phyloP scores from a whole-genome alignment of 2,113 vertebrate species.

The Pogonocichla stellata region DNA sequence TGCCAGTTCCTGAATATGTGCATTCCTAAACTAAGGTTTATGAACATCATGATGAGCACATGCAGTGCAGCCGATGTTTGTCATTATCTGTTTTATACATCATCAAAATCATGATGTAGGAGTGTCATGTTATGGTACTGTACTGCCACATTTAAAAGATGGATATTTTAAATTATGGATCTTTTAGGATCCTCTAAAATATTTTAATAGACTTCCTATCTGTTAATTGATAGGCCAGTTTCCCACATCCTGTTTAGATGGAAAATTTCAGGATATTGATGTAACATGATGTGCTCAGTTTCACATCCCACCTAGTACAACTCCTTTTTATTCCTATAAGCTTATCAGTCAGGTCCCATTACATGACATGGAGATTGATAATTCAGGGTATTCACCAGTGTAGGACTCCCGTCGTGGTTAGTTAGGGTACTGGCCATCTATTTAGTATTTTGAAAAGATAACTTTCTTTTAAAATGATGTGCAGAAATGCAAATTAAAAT shows the following conservation, averaged over 20 bases:
- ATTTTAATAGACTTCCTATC: neutral
- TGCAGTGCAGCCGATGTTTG: slow-evolving; percentile 39
- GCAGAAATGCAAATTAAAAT: slow-evolving; percentile 51
- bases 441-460: slow-evolving; percentile 30
- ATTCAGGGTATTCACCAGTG: neutral
- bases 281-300: neutral
- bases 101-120: slow-evolving; percentile 23
- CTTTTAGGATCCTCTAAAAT: neutral
- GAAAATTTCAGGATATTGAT: neutral
- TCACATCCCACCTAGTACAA: neutral
- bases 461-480: slow-evolving; percentile 33
- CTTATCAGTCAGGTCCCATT: neutral
- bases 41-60: slow-evolving; percentile 23
- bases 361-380: neutral
- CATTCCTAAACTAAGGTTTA: slow-evolving; percentile 19
- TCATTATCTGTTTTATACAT: slow-evolving; percentile 26
- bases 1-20: slow-evolving; percentile 15
- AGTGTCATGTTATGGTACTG: slow-evolving; percentile 49
- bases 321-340: neutral
- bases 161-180: neutral
- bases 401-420: neutral
- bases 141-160: slow-evolving; percentile 37
- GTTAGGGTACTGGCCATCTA: neutral
- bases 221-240: neutral
- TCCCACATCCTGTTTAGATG: neutral